Evolutionary conservation across 2,797 vertebrate species (phyloP), one percentile per base, ranked within the genome.

Genomic region (Clarias platycephalus): DNA sequence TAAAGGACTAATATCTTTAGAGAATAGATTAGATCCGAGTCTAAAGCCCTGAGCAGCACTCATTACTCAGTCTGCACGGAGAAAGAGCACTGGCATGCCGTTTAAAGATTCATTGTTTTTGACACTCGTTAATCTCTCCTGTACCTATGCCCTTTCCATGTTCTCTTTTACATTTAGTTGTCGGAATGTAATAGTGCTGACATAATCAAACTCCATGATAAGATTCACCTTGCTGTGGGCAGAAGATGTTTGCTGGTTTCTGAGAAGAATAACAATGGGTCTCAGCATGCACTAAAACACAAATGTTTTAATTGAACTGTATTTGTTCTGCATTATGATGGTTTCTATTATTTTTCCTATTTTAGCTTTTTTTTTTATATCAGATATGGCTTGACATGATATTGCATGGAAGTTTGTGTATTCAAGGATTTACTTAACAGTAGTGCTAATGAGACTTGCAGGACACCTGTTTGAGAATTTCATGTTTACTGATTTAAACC

Each of bases 151-250:
- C 84, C 90, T 89, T 87, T 82, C 90, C 81, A 89, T 91, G 92
- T 91, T 90, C 90, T 80, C 88, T 85, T 85, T 87, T 90, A 91
- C 86, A 88, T 91, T 89, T 86, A 92, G 84, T 82, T 89, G 87
- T 91, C 86, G 67, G 90, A 94, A 93, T 93, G 87, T 93, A 93
- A 93, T 92, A 93, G 89, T 92, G 93, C 94, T 94, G 92, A 94
- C 93, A 94, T 92, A 94, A 92, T 93, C 92, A 93, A 90, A 90
- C 89, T 89, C 87, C 85, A 84, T 91, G 93, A 95, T 94, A 94
- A 94, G 93, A 94, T 91, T 93, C 92, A 92, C 91, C 90, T 93
- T 90, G 91, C 93, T 91, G 90, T 92, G 90, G 93, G 94, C 89
- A 87, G 88, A 86, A 91, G 92, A 91, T 93, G 87, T 92, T 90